Evolutionary conservation across 2,797 vertebrate genomes (phyloP), one percentile per base, ranked within the genome.

Genomic region (Balearica regulorum): DNA sequence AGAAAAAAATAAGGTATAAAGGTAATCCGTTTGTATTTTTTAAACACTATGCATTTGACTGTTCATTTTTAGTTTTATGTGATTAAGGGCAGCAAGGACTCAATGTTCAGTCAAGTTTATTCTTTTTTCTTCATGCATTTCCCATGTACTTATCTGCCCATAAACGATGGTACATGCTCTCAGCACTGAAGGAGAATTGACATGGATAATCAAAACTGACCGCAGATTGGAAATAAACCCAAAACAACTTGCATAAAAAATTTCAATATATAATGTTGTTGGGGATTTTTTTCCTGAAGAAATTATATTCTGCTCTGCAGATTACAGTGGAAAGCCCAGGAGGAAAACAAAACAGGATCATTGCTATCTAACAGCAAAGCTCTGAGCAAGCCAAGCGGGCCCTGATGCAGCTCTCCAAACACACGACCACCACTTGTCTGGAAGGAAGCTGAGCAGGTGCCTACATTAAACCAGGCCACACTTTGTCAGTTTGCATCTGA

Each of bases 361-460:
- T 24, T 54, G 24, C 62, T 44, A 60, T n/a, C 83, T 86, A 61
- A 21, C 66, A 89, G 93, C 70, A 88, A 22, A 89, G 31, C 84
- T 14, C 43, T 0, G 1, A 86, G 39, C 44, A 73, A 68, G 87
- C 57, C 84, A 95, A 76, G 66, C 0, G 0, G 81, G 60, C 58
- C 64, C 28, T 16, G 65, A 17, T 14, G 73, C 72, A 55, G 39
- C 43, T 48, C 68, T 49, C 58, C 0, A 3, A 70, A 13, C 54
- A 48, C 0, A 0, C 13, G 0, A 31, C 70, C 70, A 39, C n/a
- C 33, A 0, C 81, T 49, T 46, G 77, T 89, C 92, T 85, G 54
- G 64, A 21, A 68, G 46, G 79, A 49, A 78, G 83, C 78, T 44
- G 92, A 91, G 92, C 93, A 97, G 90, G 86, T 96, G 94, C 93